Percentiles rank a stretch among this genome's conserved stretches.
Evolutionary conservation across 2,113 vertebrate genomes (phyloP).

Genomic region (Thymallus thymallus): DNA sequence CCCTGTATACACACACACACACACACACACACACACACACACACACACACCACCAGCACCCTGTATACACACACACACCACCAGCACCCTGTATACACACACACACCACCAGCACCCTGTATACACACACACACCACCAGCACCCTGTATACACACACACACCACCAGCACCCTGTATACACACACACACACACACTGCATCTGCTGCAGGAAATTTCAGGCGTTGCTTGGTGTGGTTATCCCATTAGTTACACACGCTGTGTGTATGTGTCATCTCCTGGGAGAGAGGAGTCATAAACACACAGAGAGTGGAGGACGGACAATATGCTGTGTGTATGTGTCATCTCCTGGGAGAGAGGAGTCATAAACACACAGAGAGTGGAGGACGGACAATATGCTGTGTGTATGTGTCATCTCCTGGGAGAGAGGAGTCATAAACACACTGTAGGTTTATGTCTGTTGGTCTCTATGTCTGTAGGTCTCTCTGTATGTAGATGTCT

Average conservation of each 20-base stretch:
- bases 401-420: slow-evolving; percentile 15
- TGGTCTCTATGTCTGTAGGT: too few relatives aligned
- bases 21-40: too few relatives aligned
- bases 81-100: too few relatives aligned
- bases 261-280: slow-evolving; percentile 15
- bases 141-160: too few relatives aligned
- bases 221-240: slow-evolving; percentile 74
- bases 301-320: slow-evolving; percentile 53
- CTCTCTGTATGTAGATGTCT: too few relatives aligned
- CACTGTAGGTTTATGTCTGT: too few relatives aligned
- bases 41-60: slow-evolving; percentile 61
- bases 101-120: too few relatives aligned
- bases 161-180: too few relatives aligned
- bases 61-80: slow-evolving; percentile 38
- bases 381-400: slow-evolving; percentile 61
- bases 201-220: slow-evolving; percentile 67
- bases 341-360: slow-evolving; percentile 26
- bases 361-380: slow-evolving; percentile 17
- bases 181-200: slow-evolving; percentile 47
- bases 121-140: too few relatives aligned
- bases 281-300: slow-evolving; percentile 14
- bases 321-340: slow-evolving; percentile 49
- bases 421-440: slow-evolving; percentile 14
- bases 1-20: too few relatives aligned
- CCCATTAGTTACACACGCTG: slow-evolving; percentile 72